Conservation (phyloP, 2,888 invertebrate species). For the Baronia brevicornis region DNA sequence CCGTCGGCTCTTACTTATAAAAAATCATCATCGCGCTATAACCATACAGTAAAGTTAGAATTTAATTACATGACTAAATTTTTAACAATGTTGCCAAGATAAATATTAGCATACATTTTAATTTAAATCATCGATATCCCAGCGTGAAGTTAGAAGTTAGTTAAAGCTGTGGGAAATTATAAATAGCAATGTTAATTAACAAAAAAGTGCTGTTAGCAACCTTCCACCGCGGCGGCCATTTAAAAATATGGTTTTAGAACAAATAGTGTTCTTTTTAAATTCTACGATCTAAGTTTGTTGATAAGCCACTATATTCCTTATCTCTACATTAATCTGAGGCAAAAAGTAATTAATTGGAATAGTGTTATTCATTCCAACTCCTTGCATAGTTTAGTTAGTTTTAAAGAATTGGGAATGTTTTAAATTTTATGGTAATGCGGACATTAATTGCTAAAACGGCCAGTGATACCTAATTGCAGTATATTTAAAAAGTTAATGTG, state of each 20-base stretch:
- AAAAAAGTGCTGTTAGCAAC: neutral
- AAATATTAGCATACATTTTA: conserved; percentile 21
- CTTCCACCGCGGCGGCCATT: neutral
- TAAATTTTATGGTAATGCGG: no score
- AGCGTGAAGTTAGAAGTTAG: conserved; percentile 10
- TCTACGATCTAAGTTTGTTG: neutral
- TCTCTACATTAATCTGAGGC: conserved; percentile 6
- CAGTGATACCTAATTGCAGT: no score
- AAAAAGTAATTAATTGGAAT: conserved; percentile 4
- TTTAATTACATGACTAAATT: conserved; percentile 9
- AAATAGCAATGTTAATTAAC: conserved; percentile 9
- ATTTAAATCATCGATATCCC: conserved; percentile 18
- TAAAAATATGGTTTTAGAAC: conserved; percentile 3
- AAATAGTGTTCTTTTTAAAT: conserved; percentile 5
- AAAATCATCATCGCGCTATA: no score
- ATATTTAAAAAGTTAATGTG: no score
- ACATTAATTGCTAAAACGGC: no score
- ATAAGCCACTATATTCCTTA: conserved; percentile 6
- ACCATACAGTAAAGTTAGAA: neutral
- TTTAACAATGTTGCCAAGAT: conserved; percentile 12
- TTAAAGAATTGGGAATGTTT: no score
- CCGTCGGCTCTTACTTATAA: no score
- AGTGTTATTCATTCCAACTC: no score
- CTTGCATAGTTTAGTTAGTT: no score
- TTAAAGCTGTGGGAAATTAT: conserved; percentile 13